Evolutionary conservation across 2,888 invertebrate genomes (phyloP), one percentile per base, ranked within the genome.

Genomic region (Eulithis prunata): DNA sequence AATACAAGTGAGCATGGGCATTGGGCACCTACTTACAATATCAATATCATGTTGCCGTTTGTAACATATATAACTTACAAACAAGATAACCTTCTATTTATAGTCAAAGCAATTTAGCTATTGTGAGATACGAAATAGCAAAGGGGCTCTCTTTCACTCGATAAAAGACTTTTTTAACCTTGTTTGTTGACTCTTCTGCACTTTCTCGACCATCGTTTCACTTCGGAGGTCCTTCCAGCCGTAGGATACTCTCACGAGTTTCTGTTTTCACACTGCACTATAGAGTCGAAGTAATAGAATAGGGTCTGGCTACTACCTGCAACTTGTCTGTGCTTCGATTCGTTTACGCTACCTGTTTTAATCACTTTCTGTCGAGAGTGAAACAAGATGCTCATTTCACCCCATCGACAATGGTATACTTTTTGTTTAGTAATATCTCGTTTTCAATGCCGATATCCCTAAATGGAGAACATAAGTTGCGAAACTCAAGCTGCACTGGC

Each of bases 391-490:
- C 11, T 7, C n/a, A 55, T 55, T 55, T 54, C 41, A 54, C 14
- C 11, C 7, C 21, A 43, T 21, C 21, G 14, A 43, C 43, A 55
- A 14, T 14, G 11, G 14, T 10, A 54, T 41, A 41, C 14, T 32
- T 4, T 49, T 49, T 14, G 38, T 21, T 57, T 38, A 38, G 47
- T 55, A 43, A 55, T 41, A 62, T 62, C 47, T 49, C 11, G 49
- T 41, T 49, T 32, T 38, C 61, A 47, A 55, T 68, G 56, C 55
- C 51, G 62, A 61, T 46, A 56, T 28, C 85, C 83, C 73, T 86
- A 87, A 82, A 88, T 81, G 89, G 87, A 71, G 64, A 80, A 75
- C 79, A 74, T 77, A 81, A 85, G 82, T 85, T 84, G 85, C 81
- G 76, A 78, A 83, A 83, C 80, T 78, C 57, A 77, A 78, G 69